These are phyloP conservation scores for Sialia sialis DNA, from an alignment of 2,113 vertebrate genomes.

Conservation along the genomic window DNA sequence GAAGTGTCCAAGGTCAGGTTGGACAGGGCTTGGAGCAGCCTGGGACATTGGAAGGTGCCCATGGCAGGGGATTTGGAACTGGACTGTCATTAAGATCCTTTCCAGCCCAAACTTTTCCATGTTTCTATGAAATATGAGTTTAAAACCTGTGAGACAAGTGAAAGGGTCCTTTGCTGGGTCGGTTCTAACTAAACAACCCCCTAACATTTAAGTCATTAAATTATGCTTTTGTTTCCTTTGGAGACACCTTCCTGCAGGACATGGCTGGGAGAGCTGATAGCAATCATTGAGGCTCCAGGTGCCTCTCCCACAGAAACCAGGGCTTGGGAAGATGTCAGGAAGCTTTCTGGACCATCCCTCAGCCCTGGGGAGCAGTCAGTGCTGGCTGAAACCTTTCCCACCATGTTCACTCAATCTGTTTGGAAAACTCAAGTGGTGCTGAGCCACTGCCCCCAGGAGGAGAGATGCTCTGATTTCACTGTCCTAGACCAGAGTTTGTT, in stretches of 20 bases:
- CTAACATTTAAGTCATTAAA: neutral
- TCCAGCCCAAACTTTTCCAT: neutral
- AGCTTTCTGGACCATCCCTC: neutral
- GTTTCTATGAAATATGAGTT: fast-evolving
- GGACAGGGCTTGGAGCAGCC: fast-evolving
- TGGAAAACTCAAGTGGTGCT: neutral
- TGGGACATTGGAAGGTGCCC: fast-evolving
- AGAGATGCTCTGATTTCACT: neutral
- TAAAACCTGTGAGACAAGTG: neutral
- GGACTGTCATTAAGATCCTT: neutral
- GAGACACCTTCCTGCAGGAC: neutral
- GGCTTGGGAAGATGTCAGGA: neutral
- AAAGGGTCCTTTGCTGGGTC: neutral
- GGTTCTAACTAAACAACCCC: neutral
- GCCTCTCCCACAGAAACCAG: neutral
- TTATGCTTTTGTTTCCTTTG: neutral
- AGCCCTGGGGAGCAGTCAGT: neutral
- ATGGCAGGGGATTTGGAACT: neutral
- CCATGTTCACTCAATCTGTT: neutral
- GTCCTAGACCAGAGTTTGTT: neutral
- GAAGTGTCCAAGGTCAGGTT: neutral
- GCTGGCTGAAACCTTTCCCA: neutral
- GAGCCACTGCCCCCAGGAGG: neutral
- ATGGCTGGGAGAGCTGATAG: fast-evolving
- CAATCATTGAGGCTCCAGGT: fast-evolving